Evolutionary conservation across 2,797 vertebrate genomes (phyloP).

Genomic region (Pogonophryne albipinna): DNA sequence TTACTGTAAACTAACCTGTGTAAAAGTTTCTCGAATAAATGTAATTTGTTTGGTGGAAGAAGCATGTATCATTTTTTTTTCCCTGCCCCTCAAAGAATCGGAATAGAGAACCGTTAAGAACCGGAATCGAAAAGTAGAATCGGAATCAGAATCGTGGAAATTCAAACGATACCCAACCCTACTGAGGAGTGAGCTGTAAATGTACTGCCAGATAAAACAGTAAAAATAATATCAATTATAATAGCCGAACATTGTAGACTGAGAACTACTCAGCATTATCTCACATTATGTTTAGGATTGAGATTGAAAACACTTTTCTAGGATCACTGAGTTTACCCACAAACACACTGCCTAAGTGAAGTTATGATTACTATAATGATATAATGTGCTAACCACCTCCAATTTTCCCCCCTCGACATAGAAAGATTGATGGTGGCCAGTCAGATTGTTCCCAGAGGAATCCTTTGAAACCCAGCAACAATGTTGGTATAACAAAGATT

Average conservation of each 20-base stretch:
- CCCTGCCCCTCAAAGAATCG: too few species aligned
- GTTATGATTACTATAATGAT: slow-evolving; percentile 75
- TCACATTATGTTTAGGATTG: slow-evolving; percentile 37
- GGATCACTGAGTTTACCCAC: slow-evolving; percentile 62
- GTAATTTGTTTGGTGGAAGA: too few species aligned
- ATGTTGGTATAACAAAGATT: slow-evolving; percentile 76
- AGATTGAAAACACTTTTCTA: slow-evolving; percentile 52
- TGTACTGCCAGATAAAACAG: slow-evolving; percentile 24
- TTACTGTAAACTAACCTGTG: too few species aligned
- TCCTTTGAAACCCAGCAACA: slow-evolving; percentile 61
- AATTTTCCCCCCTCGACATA: slow-evolving; percentile 53
- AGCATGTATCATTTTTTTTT: too few species aligned
- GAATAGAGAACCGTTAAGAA: too few species aligned
- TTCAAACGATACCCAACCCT: too few species aligned
- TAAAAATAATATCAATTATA: slow-evolving; percentile 32
- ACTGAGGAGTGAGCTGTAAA: not conserved
- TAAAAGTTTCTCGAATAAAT: too few species aligned
- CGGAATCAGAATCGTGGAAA: too few species aligned
- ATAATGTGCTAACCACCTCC: slow-evolving; percentile 75
- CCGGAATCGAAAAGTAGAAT: too few species aligned
- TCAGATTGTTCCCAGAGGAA: slow-evolving; percentile 58
- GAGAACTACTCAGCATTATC: slow-evolving; percentile 24
- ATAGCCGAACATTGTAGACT: slow-evolving; percentile 25
- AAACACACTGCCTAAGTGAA: slow-evolving; percentile 63
- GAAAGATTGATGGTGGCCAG: slow-evolving; percentile 71